phyloP scores from a whole-genome alignment of 2,888 invertebrate genomes.

The Nyleta sp. region DNA sequence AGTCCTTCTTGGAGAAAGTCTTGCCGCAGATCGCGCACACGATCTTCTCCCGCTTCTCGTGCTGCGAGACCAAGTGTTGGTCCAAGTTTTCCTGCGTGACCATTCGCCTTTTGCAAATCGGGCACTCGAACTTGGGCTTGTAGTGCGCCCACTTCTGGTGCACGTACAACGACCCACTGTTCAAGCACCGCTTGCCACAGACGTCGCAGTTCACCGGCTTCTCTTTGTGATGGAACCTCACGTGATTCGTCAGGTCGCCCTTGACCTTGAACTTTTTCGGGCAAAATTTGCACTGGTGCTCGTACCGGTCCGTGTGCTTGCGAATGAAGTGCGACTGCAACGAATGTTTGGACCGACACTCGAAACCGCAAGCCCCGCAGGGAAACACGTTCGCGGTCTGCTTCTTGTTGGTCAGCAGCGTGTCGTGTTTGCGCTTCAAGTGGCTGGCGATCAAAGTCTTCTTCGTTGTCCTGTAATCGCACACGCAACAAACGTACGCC shows the following conservation, averaged over 20 bases:
- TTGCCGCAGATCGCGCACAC: constrained; percentile 80
- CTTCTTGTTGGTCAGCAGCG: constrained; percentile 73
- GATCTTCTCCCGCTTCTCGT: constrained; percentile 80
- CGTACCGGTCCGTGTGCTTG: constrained; percentile 80
- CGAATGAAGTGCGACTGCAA: constrained; percentile 80
- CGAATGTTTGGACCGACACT: constrained; percentile 80
- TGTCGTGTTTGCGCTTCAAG: constrained; percentile 78
- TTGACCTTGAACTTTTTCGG: constrained; percentile 80
- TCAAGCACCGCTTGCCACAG: constrained; percentile 79
- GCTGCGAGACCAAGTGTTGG: constrained; percentile 79
- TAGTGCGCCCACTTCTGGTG: constrained; percentile 81
- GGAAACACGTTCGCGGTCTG: constrained; percentile 72
- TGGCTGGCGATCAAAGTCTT: constrained; percentile 77
- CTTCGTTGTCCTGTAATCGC: constrained; percentile 77
- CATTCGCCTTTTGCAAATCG: constrained; percentile 80
- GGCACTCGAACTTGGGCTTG: constrained; percentile 80
- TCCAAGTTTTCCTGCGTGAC: constrained; percentile 80
- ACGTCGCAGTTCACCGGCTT: constrained; percentile 80
- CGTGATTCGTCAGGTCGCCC: constrained; percentile 80
- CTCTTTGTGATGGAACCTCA: constrained; percentile 80
- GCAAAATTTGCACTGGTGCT: constrained; percentile 79
- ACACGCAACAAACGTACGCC: constrained; percentile 78
- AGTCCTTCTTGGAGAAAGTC: constrained; percentile 80
- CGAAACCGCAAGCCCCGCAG: constrained; percentile 78
- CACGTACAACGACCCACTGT: constrained; percentile 80